Evolutionary conservation across 37 sponge, comb jelly and placozoan genomes (phyloP).

Genomic region (Petrosia ficiformis): DNA sequence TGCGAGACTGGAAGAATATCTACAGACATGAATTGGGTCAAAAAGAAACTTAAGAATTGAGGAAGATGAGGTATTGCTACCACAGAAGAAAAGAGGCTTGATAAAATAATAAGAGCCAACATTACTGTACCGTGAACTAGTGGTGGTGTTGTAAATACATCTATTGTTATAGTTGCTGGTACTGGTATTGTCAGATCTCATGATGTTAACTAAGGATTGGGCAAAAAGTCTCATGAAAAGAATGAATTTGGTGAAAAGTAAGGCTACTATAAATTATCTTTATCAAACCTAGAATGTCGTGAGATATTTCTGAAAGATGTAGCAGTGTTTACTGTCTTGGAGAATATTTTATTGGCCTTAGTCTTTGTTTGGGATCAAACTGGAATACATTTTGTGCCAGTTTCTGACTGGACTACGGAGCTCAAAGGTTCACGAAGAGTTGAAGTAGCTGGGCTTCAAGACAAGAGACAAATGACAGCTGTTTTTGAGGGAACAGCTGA

Average conservation of each 20-base stretch:
- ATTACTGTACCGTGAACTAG: too few species aligned
- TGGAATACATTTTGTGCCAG: constrained; percentile 16
- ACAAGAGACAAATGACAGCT: constrained; percentile 21
- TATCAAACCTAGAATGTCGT: too few species aligned
- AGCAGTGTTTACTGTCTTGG: neutral
- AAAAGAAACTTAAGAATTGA: too few species aligned
- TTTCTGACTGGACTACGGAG: constrained; percentile 18
- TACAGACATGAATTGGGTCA: too few species aligned
- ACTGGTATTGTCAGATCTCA: too few species aligned
- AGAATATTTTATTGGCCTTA: neutral
- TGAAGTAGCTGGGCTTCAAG: neutral
- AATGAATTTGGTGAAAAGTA: constrained; percentile 11
- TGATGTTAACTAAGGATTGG: constrained; percentile 1
- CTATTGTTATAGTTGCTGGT: too few species aligned
- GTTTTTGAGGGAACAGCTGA: constrained; percentile 5
- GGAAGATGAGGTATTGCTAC: too few species aligned
- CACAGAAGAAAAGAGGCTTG: too few species aligned
- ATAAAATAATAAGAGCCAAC: too few species aligned
- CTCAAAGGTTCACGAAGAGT: neutral
- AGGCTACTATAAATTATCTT: too few species aligned
- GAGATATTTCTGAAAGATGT: neutral
- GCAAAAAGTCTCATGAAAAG: neutral
- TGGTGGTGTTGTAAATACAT: too few species aligned
- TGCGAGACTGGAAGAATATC: too few species aligned
- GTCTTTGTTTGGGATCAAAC: constrained; percentile 28